Base-by-base conservation (phyloP, 2,113 vertebrate species). In the Caranx melampygus region DNA sequence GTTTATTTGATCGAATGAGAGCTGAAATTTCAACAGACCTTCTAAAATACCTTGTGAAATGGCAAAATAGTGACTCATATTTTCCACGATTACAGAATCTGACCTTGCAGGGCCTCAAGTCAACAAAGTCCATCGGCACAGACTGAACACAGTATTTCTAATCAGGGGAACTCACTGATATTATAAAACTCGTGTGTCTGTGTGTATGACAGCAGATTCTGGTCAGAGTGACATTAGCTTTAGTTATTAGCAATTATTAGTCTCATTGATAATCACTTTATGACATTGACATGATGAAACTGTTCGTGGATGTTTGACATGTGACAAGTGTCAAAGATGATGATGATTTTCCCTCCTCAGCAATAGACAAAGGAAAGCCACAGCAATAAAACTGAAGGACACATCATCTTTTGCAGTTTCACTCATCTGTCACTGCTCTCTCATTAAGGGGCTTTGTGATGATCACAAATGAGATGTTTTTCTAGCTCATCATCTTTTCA, bases 1-100 rank as follows among this genome's bases (percentile, higher is more conserved):
- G 89, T 89, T 92, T 91, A 90, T 90, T 87, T 90, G 62, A 87
- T 79, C 4, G 70, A 78, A 85, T 61, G 60, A 55, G 67, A 79
- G 72, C 63, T 55, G 55, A 81, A 66, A 84, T 80, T 81, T 87
- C 82, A 89, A 75, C 69, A 86, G 75, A 79, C 62, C 81, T 64
- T 90, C 77, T 31, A 71, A 88, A 88, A 84, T 85, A 83, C 84
- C 78, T 85, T 79, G 47, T n/a, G 65, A 83, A 60, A 10, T 26
- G 33, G 64, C 72, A 85, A 72, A 85, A 82, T 79, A 83, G 87
- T 88, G 88, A 91, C 79, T 91, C 85, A 89, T 74, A 77, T 72
- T 84, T 90, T 89, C 91, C 87, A 74, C 40, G 77, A 83, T 72
- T 69, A 79, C 64, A 69, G 61, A 81, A 84, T 65, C 58, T 77